Percentiles rank a stretch among this genome's conserved stretches.
phyloP scores from a whole-genome alignment of 2,888 invertebrate species.

The Rhagophthalmus giganteus region DNA sequence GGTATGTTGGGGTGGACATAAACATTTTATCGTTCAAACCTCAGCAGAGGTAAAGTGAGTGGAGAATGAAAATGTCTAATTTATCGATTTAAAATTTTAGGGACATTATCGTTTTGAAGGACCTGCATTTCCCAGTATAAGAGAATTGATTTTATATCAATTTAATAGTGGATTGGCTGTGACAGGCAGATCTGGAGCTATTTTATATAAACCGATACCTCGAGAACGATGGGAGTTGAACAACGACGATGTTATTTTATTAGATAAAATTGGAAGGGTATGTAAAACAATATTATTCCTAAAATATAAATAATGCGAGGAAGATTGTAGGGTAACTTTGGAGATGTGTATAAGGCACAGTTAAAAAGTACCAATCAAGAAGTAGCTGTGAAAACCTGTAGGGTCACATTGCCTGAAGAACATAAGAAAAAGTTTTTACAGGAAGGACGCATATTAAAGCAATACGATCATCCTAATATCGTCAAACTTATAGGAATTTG shows the following conservation, averaged over 20 bases:
- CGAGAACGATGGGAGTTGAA: slow-evolving; percentile 94
- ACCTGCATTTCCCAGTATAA: slow-evolving; percentile 89
- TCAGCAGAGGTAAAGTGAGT: slow-evolving; percentile 87
- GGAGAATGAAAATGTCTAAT: too few relatives aligned
- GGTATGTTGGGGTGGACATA: slow-evolving; percentile 94
- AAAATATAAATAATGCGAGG: too few relatives aligned
- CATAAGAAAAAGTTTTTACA: slow-evolving; percentile 91
- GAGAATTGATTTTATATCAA: slow-evolving; percentile 89
- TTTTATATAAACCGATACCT: slow-evolving; percentile 82
- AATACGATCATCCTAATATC: slow-evolving; percentile 96
- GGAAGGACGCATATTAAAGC: slow-evolving; percentile 93
- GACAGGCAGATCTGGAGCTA: slow-evolving; percentile 89
- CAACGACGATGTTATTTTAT: slow-evolving; percentile 89
- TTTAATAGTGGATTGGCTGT: slow-evolving; percentile 84
- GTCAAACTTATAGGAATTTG: slow-evolving; percentile 96
- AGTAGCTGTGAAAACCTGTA: slow-evolving; percentile 95
- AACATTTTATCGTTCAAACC: slow-evolving; percentile 96
- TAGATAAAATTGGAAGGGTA: slow-evolving; percentile 93
- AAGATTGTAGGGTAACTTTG: slow-evolving; percentile 91
- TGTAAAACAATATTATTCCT: too few relatives aligned
- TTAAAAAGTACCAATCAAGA: slow-evolving; percentile 80
- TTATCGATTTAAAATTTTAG: slow-evolving; percentile 57
- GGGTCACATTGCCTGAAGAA: slow-evolving; percentile 91
- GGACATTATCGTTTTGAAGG: slow-evolving; percentile 94
- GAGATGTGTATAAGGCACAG: slow-evolving; percentile 93